phyloP scores from a whole-genome alignment of 2,113 vertebrate species.

The Saiga tatarica region DNA sequence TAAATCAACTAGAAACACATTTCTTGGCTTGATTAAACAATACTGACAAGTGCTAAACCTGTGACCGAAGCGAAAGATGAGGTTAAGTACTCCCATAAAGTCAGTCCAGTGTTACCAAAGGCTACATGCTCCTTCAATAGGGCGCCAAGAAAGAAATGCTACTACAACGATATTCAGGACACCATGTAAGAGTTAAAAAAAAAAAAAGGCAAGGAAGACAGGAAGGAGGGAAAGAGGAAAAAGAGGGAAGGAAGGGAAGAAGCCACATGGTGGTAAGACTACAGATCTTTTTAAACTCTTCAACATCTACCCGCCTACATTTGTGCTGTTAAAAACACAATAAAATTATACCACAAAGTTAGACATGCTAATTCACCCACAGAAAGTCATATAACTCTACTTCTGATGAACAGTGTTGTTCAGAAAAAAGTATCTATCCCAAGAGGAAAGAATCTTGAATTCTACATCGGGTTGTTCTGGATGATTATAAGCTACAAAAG shows the following conservation, averaged over 20 bases:
- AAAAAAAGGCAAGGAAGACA: not conserved
- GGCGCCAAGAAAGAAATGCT: not conserved
- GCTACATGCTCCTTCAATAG: not conserved
- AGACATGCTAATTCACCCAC: not conserved
- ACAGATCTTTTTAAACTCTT: not conserved
- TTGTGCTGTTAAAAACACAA: not conserved
- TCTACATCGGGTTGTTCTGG: not conserved
- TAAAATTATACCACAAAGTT: not conserved
- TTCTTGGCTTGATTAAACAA: not conserved
- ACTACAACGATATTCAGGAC: not conserved
- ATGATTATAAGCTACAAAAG: not conserved
- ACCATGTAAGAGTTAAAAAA: not conserved
- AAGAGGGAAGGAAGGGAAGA: not conserved
- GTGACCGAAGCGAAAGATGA: not conserved
- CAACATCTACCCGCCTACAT: not conserved
- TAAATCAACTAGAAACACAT: not conserved
- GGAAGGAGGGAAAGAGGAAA: fast-evolving
- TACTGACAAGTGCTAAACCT: not conserved
- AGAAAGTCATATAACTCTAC: not conserved
- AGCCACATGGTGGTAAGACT: not conserved
- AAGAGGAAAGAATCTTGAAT: not conserved
- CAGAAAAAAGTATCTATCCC: not conserved
- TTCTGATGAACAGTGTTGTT: not conserved
- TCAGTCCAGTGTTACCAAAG: not conserved
- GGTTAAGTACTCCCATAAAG: not conserved